These are phyloP conservation scores for Drosophila kikkawai DNA, from an alignment of 1,140 invertebrate species.

Conservation along the genomic window DNA sequence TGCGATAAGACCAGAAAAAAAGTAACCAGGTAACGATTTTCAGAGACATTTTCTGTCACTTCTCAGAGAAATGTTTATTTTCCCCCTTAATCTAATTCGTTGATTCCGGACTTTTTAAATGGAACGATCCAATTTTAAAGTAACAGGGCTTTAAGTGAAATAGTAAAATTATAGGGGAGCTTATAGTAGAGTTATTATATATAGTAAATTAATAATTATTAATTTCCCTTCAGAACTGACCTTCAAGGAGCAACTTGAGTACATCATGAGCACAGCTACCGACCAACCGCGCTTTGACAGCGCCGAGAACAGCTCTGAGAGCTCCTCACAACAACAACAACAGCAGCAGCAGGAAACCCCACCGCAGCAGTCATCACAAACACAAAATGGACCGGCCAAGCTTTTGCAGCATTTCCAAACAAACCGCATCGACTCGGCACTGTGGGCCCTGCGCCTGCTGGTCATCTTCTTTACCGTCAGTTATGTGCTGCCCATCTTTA, in stretches of 20 bases:
- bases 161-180: neutral
- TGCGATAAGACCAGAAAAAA: conserved; percentile 39
- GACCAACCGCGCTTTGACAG: conserved; percentile 58
- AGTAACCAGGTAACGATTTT: conserved; percentile 17
- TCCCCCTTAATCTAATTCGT: neutral
- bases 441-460: conserved; percentile 93
- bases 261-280: conserved; percentile 61
- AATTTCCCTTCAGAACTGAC: conserved; percentile 5
- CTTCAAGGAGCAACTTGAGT: conserved; percentile 20
- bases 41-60: neutral
- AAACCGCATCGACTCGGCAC: conserved; percentile 93
- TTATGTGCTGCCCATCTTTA: conserved; percentile 95
- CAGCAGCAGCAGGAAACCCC: conserved; percentile 35
- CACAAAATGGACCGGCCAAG: conserved; percentile 86
- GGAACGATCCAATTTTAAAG: too few species aligned
- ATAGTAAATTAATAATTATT: too few species aligned
- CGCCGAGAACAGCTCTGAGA: conserved; percentile 44
- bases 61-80: neutral
- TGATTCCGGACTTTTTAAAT: neutral
- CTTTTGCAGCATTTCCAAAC: conserved; percentile 90
- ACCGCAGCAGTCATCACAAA: conserved; percentile 36
- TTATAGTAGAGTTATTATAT: neutral
- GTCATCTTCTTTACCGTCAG: conserved; percentile 93
- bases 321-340: conserved; percentile 48
- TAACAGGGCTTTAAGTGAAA: neutral